Conservation (phyloP, 30 jellyfish, hydroid and myxozoan genomes). For the Pelagia noctiluca region DNA sequence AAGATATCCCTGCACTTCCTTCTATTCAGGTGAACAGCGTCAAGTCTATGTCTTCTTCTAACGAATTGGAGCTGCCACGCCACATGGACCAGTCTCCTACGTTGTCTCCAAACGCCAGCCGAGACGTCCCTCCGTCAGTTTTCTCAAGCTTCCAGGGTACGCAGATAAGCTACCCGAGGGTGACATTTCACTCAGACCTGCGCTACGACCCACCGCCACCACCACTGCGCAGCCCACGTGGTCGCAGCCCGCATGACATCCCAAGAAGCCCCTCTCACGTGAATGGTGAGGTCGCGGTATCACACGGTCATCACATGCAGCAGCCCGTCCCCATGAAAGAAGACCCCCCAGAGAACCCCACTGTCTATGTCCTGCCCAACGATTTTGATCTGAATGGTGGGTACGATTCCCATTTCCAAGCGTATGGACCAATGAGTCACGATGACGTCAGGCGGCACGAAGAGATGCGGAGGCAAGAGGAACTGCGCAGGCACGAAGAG, state of each 20-base stretch:
- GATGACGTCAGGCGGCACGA: slow-evolving; percentile 77
- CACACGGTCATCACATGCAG: slow-evolving; percentile 43
- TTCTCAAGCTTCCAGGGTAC: slow-evolving; percentile 54
- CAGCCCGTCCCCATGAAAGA: slow-evolving; percentile 52
- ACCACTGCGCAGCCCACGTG: slow-evolving; percentile 59
- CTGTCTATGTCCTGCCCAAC: slow-evolving; percentile 95
- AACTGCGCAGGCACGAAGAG: slow-evolving; percentile 61
- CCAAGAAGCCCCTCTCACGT: slow-evolving; percentile 83
- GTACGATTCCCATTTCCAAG: slow-evolving; percentile 78
- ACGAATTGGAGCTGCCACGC: slow-evolving; percentile 56
- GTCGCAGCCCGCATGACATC: slow-evolving; percentile 67
- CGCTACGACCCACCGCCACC: slow-evolving; percentile 82
- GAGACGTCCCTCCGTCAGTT: slow-evolving; percentile 55
- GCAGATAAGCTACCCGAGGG: slow-evolving; percentile 65
- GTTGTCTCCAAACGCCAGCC: slow-evolving; percentile 72
- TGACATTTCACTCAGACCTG: slow-evolving; percentile 59
- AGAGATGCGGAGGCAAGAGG: slow-evolving; percentile 75
- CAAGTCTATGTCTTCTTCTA: slow-evolving; percentile 50
- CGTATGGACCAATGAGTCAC: slow-evolving; percentile 71
- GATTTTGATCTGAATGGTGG: slow-evolving; percentile 91
- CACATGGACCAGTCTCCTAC: slow-evolving; percentile 70
- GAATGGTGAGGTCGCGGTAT: slow-evolving; percentile 61
- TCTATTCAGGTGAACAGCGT: slow-evolving; percentile 65
- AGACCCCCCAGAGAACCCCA: slow-evolving; percentile 87
- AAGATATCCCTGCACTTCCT: slow-evolving; percentile 71